Base-by-base conservation (phyloP, 2,888 invertebrate genomes). In the Cantharis rustica region DNA sequence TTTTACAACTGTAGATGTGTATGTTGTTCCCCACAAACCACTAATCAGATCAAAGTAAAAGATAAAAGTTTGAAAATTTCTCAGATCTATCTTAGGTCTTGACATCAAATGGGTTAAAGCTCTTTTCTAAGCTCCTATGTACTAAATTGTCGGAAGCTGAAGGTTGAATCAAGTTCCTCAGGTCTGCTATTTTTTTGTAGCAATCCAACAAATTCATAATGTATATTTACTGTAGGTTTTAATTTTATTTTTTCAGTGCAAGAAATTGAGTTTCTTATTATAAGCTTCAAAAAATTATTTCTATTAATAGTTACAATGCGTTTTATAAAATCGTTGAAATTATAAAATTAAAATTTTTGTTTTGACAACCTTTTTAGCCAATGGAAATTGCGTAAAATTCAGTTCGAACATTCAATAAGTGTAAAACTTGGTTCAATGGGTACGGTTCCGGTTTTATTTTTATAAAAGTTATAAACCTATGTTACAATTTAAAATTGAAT, bases 11-110 rank as follows among this genome's bases (percentile, higher is more conserved):
- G n/a, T 5, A 47, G 5, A 47, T 47, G 31, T 13, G 47, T 47
- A 47, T n/a, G 47, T n/a, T 47, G n/a, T n/a, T 31, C 7, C 9
- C 47, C n/a, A n/a, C 9, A 66, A 16, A 15, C 20, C 16, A 66
- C 20, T 66, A 66, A 66, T 66, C 64, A 66, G 64, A 66, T 66
- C 64, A 66, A 66, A 17, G 64, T 16, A 20, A n/a, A 72, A 72
- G 61, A 72, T 66, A 72, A 72, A 72, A 72, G 72, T 68, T 68
- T 27, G 66, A 47, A 72, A 68, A 72, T 72, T 61, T 27, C 72
- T 72, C 61, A 68, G 20, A 72, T 64, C 72, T 64, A 17, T 17
- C 64, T 66, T 20, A 26, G 61, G 47, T 68, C 61, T 72, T 61
- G 66, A 61, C 68, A 68, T 72, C 68, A 68, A 72, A 72, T 72